Base-by-base conservation (phyloP, 2,113 vertebrate species). In the Toxotes chatareus region DNA sequence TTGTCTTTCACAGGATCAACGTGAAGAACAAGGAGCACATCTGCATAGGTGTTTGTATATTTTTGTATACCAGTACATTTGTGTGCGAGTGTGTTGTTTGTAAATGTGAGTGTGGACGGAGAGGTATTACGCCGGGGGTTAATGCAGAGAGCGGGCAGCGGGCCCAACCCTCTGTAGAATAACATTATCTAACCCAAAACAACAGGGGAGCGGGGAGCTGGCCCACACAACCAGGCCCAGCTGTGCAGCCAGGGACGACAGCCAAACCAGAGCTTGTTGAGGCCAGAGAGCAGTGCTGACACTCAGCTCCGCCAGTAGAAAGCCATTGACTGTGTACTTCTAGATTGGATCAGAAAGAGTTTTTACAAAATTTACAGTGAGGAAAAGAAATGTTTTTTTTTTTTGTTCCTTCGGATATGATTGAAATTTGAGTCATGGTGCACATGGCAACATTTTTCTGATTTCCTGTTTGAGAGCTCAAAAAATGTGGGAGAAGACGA, bases 121-220 rank as follows among this genome's bases (percentile, higher is more conserved):
- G 70, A 23, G 82, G 90, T 85, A 85, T 90, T 85, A 86, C 59
- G 10, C 56, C 68, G 56, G 87, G 68, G 68, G 73, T 87, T 90
- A 91, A 90, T 88, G 82, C 79, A 82, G 86, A 42, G 78, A 83
- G 83, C 44, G 82, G 89, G 92, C 91, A 86, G 86, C 11, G 3
- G 27, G 87, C 90, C 91, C 87, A 62, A 85, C 86, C 88, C 86
- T 90, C 88, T 84, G 85, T 87, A 91, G 90, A 95, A 94, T 93
- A 94, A 95, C 91, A 92, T 94, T 91, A 94, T 94, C 92, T 85
- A 92, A 93, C 89, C 83, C 93, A 90, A 88, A 94, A 92, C 88
- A 92, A 79, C 73, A 1, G 86, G 88, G 78, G 71, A 76, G 88
- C 55, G 51, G 86, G 82, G 83, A 87, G 86, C 66, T 49, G 85